Percentiles rank a stretch among this genome's conserved stretches.
Conservation (phyloP, 1,140 invertebrate genomes). For the Dinoponera quadriceps region DNA sequence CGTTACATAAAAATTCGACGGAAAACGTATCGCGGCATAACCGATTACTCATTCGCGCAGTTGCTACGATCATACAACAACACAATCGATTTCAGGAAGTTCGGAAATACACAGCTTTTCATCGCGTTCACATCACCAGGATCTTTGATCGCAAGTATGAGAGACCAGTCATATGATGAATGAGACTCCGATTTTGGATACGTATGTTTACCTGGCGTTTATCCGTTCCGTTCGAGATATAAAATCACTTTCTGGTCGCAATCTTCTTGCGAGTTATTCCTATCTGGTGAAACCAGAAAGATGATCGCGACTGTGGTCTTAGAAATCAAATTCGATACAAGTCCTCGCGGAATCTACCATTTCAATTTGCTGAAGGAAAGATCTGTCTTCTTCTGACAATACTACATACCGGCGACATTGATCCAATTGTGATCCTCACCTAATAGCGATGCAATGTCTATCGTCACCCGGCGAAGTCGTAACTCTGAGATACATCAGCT, state of each 20-base stretch:
- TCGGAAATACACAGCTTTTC: slow-evolving; percentile 3
- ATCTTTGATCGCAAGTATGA: slow-evolving; percentile 28
- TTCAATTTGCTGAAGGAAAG: slow-evolving; percentile 27
- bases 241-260: background rate
- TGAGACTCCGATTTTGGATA: slow-evolving; percentile 64
- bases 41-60: background rate
- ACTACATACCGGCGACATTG: background rate
- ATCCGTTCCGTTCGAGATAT: slow-evolving; percentile 26
- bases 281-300: slow-evolving; percentile 3
- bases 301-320: slow-evolving; percentile 24
- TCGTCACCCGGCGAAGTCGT: background rate
- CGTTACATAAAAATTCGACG: background rate
- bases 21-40: background rate
- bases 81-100: background rate
- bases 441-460: background rate
- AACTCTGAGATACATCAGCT: slow-evolving; percentile 6
- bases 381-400: background rate
- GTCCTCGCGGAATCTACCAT: background rate
- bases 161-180: slow-evolving; percentile 49
- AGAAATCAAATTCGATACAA: slow-evolving; percentile 13
- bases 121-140: slow-evolving; percentile 32
- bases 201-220: slow-evolving; percentile 46
- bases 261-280: slow-evolving; percentile 12
- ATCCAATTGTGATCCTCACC: background rate
- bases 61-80: background rate